Evolutionary conservation across 2,888 invertebrate species (phyloP), one percentile per base, ranked within the genome.

Genomic region (Tuberolachnus salignus): DNA sequence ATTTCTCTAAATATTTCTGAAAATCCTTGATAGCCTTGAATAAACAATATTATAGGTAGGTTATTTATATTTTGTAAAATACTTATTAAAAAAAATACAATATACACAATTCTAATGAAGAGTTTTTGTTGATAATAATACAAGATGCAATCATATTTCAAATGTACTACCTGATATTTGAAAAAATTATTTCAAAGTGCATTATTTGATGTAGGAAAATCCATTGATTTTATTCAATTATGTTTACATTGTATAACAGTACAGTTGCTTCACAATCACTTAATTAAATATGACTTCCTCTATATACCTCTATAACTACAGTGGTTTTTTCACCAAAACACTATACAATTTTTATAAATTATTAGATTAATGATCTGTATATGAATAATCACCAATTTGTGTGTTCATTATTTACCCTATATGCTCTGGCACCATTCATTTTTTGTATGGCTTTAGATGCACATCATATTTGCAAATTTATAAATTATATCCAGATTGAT

Each of bases 361-460:
- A 42, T 61, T 13, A 61, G n/a, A 61, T 61, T 19, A 61, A 42
- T 61, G n/a, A n/a, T n/a, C n/a, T 9, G 13, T 42, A n/a, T n/a
- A n/a, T n/a, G n/a, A n/a, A n/a, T n/a, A 61, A 61, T 61, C 51
- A 51, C 51, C 51, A 19, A 53, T 53, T 19, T 53, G 19, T 57
- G 23, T 57, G 57, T 57, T 57, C 21, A 57, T 49, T 16, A 26
- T 61, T 59, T 72, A 72, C 72, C 46, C 59, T 34, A n/a, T 72
- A 72, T 13, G 72, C 72, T 46, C 57, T 42, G 34, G 46, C 59
- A 16, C 59, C 72, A 13, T 59, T 72, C 72, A 72, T 72, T 46
- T 72, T 72, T 44, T 72, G 44, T 72, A 72, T 19, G 34, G 72
- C n/a, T 26, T 46, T 59, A 61, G 72, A 42, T 72, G 34, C 44